Evolutionary conservation across 2,113 vertebrate species (phyloP).

Genomic region (Bungarus multicinctus): DNA sequence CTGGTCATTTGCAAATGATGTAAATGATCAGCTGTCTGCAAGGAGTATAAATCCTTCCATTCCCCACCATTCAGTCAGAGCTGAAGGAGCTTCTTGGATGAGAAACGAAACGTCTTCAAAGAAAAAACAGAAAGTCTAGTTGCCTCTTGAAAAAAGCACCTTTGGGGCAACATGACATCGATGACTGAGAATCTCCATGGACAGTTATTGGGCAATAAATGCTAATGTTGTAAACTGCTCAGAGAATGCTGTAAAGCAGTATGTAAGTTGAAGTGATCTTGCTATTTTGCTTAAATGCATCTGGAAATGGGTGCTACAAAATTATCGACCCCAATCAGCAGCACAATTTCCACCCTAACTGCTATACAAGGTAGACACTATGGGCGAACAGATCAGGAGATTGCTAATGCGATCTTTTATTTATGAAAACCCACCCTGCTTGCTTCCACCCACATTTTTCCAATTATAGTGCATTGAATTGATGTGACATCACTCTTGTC

Average conservation of each 20-base stretch:
- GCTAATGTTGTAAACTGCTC: background rate
- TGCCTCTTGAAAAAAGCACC: too few relatives aligned
- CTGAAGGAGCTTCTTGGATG: too few relatives aligned
- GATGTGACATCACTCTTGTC: conserved; percentile 86
- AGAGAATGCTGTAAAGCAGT: background rate
- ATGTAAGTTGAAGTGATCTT: background rate
- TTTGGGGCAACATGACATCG: too few relatives aligned
- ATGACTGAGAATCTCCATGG: too few relatives aligned
- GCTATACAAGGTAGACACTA: conserved; percentile 43
- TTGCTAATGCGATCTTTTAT: conserved; percentile 53
- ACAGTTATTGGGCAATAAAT: background rate
- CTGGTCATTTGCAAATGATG: too few relatives aligned
- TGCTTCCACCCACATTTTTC: conserved; percentile 78
- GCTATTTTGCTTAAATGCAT: conserved; percentile 60
- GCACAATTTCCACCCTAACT: conserved; percentile 47
- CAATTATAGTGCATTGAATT: conserved; percentile 78
- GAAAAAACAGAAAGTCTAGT: too few relatives aligned
- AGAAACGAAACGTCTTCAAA: too few relatives aligned
- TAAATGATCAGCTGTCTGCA: too few relatives aligned
- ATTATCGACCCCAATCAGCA: background rate
- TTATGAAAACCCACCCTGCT: conserved; percentile 40
- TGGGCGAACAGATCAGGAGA: conserved; percentile 50
- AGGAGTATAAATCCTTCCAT: too few relatives aligned
- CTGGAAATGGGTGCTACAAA: conserved; percentile 53
- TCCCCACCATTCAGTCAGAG: too few relatives aligned